phyloP scores from a whole-genome alignment of 2,888 invertebrate species.

The Odontomyia ornata region DNA sequence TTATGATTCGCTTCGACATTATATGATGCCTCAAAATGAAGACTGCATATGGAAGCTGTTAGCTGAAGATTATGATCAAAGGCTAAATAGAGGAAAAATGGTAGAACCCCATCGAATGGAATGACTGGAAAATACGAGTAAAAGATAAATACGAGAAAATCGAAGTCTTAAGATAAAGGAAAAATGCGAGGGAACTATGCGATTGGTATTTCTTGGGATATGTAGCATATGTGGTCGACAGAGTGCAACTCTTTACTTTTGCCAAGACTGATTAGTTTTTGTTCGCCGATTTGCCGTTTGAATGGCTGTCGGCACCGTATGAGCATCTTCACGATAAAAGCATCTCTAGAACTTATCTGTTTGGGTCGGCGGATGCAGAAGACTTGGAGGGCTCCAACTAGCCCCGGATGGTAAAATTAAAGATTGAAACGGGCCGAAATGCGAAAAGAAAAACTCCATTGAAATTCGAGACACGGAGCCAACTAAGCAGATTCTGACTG shows the following conservation, averaged over 20 bases:
- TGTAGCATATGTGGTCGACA: not conserved
- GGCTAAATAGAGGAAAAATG: slow-evolving; percentile 15
- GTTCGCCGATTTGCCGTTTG: not conserved
- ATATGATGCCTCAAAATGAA: slow-evolving; percentile 20
- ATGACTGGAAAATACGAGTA: not conserved
- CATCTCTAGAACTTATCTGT: not conserved
- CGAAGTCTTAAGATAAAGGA: slow-evolving; percentile 24
- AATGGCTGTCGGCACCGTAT: not conserved
- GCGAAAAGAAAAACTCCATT: not conserved
- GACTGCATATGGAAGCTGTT: not conserved
- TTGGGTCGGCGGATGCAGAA: not conserved
- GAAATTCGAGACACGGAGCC: not conserved
- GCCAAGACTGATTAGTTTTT: slow-evolving; percentile 21
- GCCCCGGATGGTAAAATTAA: not conserved
- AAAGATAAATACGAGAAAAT: slow-evolving; percentile 25
- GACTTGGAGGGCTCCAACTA: not conserved
- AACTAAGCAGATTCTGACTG: slow-evolving; percentile 5
- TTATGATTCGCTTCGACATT: slow-evolving; percentile 10
- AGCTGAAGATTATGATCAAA: slow-evolving; percentile 9
- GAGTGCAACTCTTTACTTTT: slow-evolving; percentile 1
- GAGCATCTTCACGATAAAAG: not conserved
- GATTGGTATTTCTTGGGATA: not conserved
- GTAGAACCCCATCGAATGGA: not conserved
- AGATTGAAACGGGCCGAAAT: not conserved
- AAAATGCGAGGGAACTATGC: slow-evolving; percentile 13